phyloP scores from a whole-genome alignment of 2,888 invertebrate genomes.

The Andrena bicolor region DNA sequence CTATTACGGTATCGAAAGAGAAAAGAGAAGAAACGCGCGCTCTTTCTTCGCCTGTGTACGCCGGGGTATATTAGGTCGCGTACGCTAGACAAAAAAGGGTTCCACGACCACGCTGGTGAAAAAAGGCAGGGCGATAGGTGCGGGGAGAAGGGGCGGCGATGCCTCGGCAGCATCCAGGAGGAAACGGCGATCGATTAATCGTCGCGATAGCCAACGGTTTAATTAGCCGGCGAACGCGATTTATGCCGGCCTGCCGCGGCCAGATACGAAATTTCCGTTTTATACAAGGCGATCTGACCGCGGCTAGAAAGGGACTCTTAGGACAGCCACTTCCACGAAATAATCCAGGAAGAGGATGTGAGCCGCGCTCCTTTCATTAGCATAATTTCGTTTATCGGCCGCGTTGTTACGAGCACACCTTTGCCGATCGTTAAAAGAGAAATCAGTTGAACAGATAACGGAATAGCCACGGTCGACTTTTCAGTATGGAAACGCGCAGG shows the following conservation, averaged over 20 bases:
- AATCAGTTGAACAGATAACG: slow-evolving; percentile 21
- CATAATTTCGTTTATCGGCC: slow-evolving; percentile 28
- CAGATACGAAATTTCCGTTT: slow-evolving; percentile 72
- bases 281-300: slow-evolving; percentile 40
- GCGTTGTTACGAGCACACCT: not conserved
- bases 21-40: not conserved
- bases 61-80: slow-evolving; percentile 25
- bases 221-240: slow-evolving; percentile 77
- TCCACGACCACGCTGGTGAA: slow-evolving; percentile 14
- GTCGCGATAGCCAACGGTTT: slow-evolving; percentile 80
- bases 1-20: slow-evolving; percentile 12
- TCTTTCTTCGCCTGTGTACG: not conserved
- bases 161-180: slow-evolving; percentile 59
- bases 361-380: slow-evolving; percentile 27
- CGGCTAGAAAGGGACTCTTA: slow-evolving; percentile 40
- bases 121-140: slow-evolving; percentile 37
- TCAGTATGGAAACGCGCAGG: slow-evolving; percentile 7
- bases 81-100: slow-evolving; percentile 25
- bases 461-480: slow-evolving; percentile 20
- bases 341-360: slow-evolving; percentile 53
- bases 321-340: slow-evolving; percentile 48
- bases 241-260: slow-evolving; percentile 65
- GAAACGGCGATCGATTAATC: slow-evolving; percentile 79
- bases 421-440: not conserved
- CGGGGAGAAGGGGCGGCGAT: slow-evolving; percentile 44